Percentiles rank a stretch among this genome's conserved stretches.
Evolutionary conservation across 2,888 invertebrate genomes (phyloP).

Genomic region (Steinernema carpocapsae): DNA sequence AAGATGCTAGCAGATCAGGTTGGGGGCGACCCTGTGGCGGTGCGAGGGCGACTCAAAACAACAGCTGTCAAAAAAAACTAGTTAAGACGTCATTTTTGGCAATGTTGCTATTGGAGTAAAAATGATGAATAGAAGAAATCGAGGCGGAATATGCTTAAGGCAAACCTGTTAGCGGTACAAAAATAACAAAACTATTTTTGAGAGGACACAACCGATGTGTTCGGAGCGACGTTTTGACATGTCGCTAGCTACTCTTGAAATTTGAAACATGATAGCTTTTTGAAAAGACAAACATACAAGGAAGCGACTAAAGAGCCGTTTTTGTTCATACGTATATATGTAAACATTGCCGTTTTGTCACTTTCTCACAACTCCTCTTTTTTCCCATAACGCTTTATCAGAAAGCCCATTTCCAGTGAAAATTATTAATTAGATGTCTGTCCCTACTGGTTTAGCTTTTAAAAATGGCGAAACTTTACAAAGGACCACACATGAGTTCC

Average conservation of each 20-base stretch:
- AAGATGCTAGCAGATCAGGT: slow-evolving; percentile 22
- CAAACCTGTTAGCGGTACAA: not conserved
- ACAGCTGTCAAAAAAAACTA: slow-evolving; percentile 27
- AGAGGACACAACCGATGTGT: not conserved
- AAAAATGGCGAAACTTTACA: not conserved
- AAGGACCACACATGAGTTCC: no score
- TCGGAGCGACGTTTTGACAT: not conserved
- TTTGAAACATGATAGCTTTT: slow-evolving; percentile 14
- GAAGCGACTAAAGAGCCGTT: slow-evolving; percentile 20
- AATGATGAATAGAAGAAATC: slow-evolving; percentile 13
- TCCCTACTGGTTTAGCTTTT: no score
- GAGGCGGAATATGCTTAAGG: not conserved
- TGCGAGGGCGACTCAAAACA: slow-evolving; percentile 18
- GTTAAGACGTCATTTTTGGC: not conserved
- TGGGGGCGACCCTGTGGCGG: not conserved
- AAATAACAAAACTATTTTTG: not conserved
- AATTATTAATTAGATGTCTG: no score
- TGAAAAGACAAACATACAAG: slow-evolving; percentile 28
- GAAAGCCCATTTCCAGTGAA: no score
- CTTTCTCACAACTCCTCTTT: not conserved
- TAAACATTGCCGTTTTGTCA: slow-evolving; percentile 7
- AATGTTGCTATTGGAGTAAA: slow-evolving; percentile 6
- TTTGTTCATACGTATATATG: slow-evolving; percentile 5
- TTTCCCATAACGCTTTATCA: not conserved
- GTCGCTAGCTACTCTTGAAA: not conserved